A percentile compares a stretch with the other conserved stretches of the same genome.
Conservation (phyloP, 2,797 vertebrate genomes). For the Atherinosoma microstoma region DNA sequence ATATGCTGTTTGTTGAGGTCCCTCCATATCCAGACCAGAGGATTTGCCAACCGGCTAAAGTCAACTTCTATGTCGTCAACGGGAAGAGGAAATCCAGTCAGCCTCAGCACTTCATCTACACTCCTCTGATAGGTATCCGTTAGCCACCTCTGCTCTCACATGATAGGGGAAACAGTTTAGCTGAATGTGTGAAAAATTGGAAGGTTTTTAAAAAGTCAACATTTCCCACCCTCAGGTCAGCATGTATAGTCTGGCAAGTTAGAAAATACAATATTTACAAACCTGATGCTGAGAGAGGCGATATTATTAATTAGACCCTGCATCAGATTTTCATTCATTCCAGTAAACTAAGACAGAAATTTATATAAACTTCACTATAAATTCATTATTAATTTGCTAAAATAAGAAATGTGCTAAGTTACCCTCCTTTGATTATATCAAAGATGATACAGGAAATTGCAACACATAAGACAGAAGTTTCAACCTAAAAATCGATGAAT, state of each 20-base stretch:
- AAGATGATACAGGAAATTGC: conserved; percentile 23
- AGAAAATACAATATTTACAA: not conserved
- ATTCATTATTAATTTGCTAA: not conserved
- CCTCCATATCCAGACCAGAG: conserved; percentile 91
- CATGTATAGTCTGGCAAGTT: not conserved
- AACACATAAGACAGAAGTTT: conserved; percentile 17
- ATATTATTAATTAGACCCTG: not conserved
- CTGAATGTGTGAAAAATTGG: not conserved
- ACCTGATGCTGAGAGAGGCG: not conserved
- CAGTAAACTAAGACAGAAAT: not conserved
- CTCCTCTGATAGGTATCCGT: conserved; percentile 79
- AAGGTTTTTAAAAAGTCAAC: not conserved
- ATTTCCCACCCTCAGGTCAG: not conserved
- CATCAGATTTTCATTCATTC: not conserved
- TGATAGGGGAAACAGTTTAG: not conserved
- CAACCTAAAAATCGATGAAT: conserved; percentile 1
- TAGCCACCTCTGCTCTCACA: not conserved
- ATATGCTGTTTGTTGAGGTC: conserved; percentile 93
- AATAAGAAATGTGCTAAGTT: not conserved
- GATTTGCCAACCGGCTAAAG: conserved; percentile 87
- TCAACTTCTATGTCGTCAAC: conserved; percentile 94
- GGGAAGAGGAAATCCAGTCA: conserved; percentile 95
- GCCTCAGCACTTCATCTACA: conserved; percentile 93
- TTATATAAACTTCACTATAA: not conserved
- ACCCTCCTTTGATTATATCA: not conserved